Evolutionary conservation across 2,797 vertebrate genomes (phyloP), one percentile per base, ranked within the genome.

Genomic region (Sorex maritimensis): DNA sequence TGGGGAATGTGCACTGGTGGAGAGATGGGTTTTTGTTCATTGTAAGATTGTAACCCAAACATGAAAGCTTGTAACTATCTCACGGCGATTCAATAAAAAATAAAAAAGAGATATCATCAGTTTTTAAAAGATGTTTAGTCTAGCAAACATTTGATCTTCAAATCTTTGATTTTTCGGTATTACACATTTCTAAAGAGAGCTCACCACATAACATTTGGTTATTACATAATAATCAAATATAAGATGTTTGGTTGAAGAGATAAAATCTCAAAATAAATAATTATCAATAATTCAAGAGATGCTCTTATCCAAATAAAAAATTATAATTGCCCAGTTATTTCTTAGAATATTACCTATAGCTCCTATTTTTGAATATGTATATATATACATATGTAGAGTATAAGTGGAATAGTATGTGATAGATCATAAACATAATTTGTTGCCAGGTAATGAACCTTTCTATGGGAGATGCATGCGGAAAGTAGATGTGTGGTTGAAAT

Each of bases 201-300:
- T 69, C 6, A 81, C 30, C 10, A 41, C 44, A 9, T 65, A 65
- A 26, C 1, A 77, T 52, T 23, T 58, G 28, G 28, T 79, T 69
- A 73, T 28, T 55, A 49, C 65, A 52, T 73, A 10, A 38, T 73
- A 90, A 63, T 49, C 41, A 84, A 73, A 11, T 38, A 63, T 23
- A 83, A 80, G 24, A 0, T 26, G 9, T 15, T 38, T 79, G 69
- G 17, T 65, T 85, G 10, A 79, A 67, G n/a, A 30, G 7, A 68
- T 46, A 85, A 88, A 38, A 82, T 55, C 52, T 15, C 12, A 79
- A 92, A 86, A 9, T 12, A 80, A 44, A 87, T 65, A 44, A 87
- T 65, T 69, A 46, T 28, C 74, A 75, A n/a, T 24, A 69, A 49
- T 1, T 49, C 4, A 73, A 41, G 23, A 9, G 8, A 63, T 67